Evolutionary conservation across 2,888 invertebrate species (phyloP).

Genomic region (Tenthredo notha): DNA sequence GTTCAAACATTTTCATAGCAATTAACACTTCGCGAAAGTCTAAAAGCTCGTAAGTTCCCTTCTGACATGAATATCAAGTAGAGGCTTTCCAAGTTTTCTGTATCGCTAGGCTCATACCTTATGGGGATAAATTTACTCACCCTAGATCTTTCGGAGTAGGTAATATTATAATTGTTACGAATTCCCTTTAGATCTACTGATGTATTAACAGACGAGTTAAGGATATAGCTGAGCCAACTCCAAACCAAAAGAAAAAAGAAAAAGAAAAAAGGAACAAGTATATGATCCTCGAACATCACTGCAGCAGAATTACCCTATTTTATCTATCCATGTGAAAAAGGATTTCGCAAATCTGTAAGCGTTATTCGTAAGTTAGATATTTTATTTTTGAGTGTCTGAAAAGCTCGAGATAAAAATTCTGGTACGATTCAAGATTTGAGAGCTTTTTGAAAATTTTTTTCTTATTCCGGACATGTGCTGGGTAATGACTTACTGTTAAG

Average conservation of each 20-base stretch:
- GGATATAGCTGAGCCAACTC: not conserved
- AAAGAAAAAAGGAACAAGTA: not conserved
- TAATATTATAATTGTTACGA: not conserved
- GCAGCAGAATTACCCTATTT: not conserved
- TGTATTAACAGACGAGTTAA: not conserved
- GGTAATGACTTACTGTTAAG: not conserved
- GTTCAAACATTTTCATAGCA: not conserved
- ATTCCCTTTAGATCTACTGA: not conserved
- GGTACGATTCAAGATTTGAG: not conserved
- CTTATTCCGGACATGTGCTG: not conserved
- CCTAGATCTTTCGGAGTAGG: not conserved
- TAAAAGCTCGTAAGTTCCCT: not conserved
- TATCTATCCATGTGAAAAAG: not conserved
- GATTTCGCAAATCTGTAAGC: not conserved
- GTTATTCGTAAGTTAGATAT: not conserved
- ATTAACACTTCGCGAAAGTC: not conserved
- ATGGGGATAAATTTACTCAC: not conserved
- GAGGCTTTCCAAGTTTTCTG: not conserved
- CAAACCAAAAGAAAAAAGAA: not conserved
- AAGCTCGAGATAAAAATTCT: not conserved
- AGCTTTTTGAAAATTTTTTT: constrained; percentile 18
- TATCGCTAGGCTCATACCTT: not conserved
- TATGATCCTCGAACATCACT: not conserved
- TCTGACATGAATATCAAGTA: not conserved
- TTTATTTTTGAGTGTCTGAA: not conserved